Evolutionary conservation across 2,113 vertebrate species (phyloP).

Genomic region (Suncus etruscus): DNA sequence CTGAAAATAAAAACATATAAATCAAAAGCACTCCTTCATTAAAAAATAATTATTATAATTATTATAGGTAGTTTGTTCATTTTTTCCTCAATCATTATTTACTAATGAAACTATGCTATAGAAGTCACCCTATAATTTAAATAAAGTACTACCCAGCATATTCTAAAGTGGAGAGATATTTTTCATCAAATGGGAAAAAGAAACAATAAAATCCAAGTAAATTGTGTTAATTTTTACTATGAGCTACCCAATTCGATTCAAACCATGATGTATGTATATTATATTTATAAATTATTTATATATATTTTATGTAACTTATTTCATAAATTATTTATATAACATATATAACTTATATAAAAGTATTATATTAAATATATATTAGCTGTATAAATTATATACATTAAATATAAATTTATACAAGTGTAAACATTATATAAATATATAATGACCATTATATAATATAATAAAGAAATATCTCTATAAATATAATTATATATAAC

Average conservation of each 20-base stretch:
- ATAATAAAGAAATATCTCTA: too few relatives aligned
- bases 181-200: not conserved
- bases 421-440: too few relatives aligned
- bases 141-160: not conserved
- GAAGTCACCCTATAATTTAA: not conserved
- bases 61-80: not conserved
- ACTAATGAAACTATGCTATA: not conserved
- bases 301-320: too few relatives aligned
- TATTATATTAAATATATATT: too few relatives aligned
- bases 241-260: not conserved
- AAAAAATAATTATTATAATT: not conserved
- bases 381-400: too few relatives aligned
- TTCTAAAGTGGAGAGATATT: conserved; percentile 27
- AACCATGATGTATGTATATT: not conserved
- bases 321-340: too few relatives aligned
- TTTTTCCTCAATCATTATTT: conserved; percentile 53
- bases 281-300: not conserved
- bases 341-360: too few relatives aligned
- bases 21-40: not conserved
- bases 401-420: too few relatives aligned
- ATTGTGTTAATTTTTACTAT: conserved; percentile 17
- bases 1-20: conserved; percentile 33
- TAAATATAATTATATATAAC: too few relatives aligned
- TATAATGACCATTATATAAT: too few relatives aligned
- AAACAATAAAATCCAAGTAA: not conserved